Evolutionary conservation across 1,140 invertebrate genomes (phyloP).

Genomic region (Dendroctonus ponderosae): DNA sequence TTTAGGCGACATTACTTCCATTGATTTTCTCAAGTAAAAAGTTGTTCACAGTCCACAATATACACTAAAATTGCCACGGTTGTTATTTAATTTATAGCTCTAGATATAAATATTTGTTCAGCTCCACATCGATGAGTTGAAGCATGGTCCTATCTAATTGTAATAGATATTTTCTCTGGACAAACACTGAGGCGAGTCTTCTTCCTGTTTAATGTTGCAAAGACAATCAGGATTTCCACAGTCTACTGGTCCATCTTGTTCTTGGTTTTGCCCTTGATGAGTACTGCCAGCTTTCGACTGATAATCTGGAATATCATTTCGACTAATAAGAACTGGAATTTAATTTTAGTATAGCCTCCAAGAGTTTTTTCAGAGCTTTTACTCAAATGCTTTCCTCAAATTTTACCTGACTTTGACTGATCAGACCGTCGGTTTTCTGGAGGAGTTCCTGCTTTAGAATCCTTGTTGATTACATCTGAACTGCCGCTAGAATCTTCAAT

Average conservation of each 20-base stretch:
- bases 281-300: constrained; percentile 3
- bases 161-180: constrained; percentile 21
- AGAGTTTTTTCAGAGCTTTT: background rate
- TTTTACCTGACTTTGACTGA: constrained; percentile 11
- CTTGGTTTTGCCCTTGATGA: constrained; percentile 2
- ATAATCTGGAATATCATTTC: constrained; percentile 4
- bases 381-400: background rate
- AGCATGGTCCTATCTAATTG: constrained; percentile 9
- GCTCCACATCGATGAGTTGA: constrained; percentile 8
- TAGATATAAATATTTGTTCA: background rate
- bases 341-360: no score
- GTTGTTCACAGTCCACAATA: no score
- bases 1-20: no score
- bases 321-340: no score
- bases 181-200: constrained; percentile 10
- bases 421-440: constrained; percentile 18
- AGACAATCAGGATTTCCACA: constrained; percentile 32
- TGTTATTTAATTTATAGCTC: no score
- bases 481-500: constrained; percentile 3
- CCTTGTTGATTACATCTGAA: background rate
- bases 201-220: constrained; percentile 25
- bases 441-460: background rate
- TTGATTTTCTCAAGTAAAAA: no score
- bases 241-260: constrained; percentile 16
- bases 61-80: no score